phyloP scores from a whole-genome alignment of 2,797 vertebrate genomes.

The Schizopygopsis pylzovi region DNA sequence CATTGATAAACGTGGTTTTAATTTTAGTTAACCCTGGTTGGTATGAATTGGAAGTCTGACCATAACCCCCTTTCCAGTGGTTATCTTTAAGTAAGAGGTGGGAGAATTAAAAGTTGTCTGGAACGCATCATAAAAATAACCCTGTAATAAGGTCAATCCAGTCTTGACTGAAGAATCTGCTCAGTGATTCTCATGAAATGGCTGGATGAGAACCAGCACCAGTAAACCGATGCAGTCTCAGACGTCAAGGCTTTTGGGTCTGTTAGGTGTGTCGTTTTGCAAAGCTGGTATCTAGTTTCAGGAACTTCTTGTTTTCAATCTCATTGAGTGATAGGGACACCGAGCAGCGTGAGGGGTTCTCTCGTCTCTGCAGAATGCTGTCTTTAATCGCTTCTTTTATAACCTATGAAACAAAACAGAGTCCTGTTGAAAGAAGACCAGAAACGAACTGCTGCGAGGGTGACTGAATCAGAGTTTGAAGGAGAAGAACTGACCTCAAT shows the following conservation, averaged over 20 bases:
- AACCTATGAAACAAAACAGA: slow-evolving; percentile 73
- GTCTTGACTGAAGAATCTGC: slow-evolving; percentile 26
- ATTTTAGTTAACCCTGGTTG: background rate
- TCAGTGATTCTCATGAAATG: slow-evolving; percentile 3
- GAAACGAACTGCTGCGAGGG: background rate
- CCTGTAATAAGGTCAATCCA: slow-evolving; percentile 4
- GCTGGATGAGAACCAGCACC: background rate
- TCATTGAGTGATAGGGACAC: slow-evolving; percentile 88
- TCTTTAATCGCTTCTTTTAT: slow-evolving; percentile 93
- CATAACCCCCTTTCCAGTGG: background rate
- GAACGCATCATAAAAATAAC: background rate
- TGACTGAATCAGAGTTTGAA: slow-evolving; percentile 6
- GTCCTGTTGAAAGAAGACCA: background rate
- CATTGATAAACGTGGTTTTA: background rate
- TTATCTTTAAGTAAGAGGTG: background rate
- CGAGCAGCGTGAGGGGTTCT: slow-evolving; percentile 83
- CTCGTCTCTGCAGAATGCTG: slow-evolving; percentile 86
- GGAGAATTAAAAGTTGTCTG: background rate
- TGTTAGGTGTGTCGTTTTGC: slow-evolving; percentile 39
- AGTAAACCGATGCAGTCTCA: background rate
- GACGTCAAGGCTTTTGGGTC: slow-evolving; percentile 11
- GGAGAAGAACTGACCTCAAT: slow-evolving; percentile 81
- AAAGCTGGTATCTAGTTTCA: slow-evolving; percentile 77
- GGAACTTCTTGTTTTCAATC: slow-evolving; percentile 87
- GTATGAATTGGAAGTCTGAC: background rate